phyloP scores from a whole-genome alignment of 2,888 invertebrate species.

The Pristionchus mayeri region DNA sequence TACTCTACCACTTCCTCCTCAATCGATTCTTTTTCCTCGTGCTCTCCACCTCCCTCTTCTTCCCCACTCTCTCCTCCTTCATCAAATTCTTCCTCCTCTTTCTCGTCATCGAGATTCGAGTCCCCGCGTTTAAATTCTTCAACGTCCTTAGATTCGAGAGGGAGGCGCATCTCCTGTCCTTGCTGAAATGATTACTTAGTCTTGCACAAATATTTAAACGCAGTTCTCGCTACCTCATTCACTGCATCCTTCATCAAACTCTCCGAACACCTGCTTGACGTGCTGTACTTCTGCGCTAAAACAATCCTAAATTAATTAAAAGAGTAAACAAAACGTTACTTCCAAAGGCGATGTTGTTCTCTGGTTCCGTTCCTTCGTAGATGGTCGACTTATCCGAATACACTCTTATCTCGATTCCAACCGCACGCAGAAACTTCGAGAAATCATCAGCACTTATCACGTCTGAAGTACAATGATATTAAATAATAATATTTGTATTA shows the following conservation, averaged over 20 bases:
- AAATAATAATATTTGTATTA: too few species aligned
- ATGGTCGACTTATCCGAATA: background rate
- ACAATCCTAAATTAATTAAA: background rate
- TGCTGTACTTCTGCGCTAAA: background rate
- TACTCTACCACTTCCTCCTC: too few species aligned
- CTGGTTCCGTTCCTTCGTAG: conserved; percentile 7
- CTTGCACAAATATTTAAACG: too few species aligned
- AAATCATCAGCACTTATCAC: background rate
- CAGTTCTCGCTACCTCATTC: too few species aligned
- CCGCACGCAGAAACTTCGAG: background rate
- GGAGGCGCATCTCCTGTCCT: too few species aligned
- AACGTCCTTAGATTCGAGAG: too few species aligned
- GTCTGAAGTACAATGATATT: background rate
- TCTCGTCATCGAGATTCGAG: too few species aligned
- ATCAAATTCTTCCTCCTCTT: too few species aligned
- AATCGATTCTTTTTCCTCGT: too few species aligned
- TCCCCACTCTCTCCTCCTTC: too few species aligned
- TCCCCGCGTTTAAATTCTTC: too few species aligned
- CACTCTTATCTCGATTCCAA: background rate
- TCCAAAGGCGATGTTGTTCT: background rate
- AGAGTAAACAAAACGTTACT: background rate
- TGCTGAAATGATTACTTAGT: too few species aligned
- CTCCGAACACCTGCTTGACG: background rate
- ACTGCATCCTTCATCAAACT: background rate
- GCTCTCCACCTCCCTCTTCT: background rate